phyloP scores from a whole-genome alignment of 2,888 invertebrate species.

The Troilus luridus region DNA sequence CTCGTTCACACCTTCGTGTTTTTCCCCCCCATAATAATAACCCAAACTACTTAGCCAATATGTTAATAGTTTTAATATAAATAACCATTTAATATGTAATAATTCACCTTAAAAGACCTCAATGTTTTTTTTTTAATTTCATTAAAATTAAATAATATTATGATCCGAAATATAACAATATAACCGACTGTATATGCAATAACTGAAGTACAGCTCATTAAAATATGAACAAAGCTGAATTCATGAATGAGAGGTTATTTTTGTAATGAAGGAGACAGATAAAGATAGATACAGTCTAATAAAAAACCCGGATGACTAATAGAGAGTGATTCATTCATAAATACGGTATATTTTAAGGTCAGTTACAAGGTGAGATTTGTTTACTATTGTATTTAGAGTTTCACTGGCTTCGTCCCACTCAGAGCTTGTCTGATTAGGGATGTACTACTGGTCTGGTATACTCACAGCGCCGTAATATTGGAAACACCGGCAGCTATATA shows the following conservation, averaged over 20 bases:
- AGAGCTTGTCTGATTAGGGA: neutral
- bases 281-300: constrained; percentile 12
- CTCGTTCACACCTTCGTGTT: too few relatives aligned
- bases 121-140: too few relatives aligned
- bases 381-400: constrained; percentile 30
- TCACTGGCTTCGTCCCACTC: neutral
- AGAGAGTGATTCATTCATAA: constrained; percentile 27
- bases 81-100: too few relatives aligned
- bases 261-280: neutral
- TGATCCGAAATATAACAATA: neutral
- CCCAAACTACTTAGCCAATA: too few relatives aligned
- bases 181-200: neutral
- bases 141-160: neutral
- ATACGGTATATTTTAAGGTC: constrained; percentile 44
- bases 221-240: neutral
- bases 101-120: too few relatives aligned
- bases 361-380: constrained; percentile 41
- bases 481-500: too few relatives aligned
- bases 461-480: neutral
- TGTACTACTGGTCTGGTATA: constrained; percentile 23
- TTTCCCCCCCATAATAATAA: too few relatives aligned
- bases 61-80: too few relatives aligned
- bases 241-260: neutral
- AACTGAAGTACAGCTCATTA: neutral
- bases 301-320: constrained; percentile 18